Evolutionary conservation across 1,140 invertebrate species (phyloP).

Genomic region (Sitobion miscanthi): DNA sequence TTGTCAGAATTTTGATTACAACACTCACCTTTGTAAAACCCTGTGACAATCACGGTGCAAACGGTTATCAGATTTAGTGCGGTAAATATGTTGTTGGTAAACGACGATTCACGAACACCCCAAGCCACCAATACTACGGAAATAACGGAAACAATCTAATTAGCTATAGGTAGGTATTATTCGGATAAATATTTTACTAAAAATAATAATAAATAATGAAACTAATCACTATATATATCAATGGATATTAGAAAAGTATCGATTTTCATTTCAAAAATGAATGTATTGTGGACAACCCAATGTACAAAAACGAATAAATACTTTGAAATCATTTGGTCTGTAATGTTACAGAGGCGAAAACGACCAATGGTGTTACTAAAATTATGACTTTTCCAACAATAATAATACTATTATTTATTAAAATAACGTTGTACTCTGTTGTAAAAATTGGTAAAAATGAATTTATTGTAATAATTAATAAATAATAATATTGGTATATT

Average conservation of each 20-base stretch:
- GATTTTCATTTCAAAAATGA: too few relatives aligned
- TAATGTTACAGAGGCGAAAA: not conserved
- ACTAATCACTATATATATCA: not conserved
- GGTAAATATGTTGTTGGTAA: constrained; percentile 91
- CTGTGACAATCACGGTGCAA: constrained; percentile 80
- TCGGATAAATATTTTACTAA: not conserved
- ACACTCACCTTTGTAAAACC: constrained; percentile 78
- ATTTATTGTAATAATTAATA: too few relatives aligned
- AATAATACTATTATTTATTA: not conserved
- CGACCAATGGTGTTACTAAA: too few relatives aligned
- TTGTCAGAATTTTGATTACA: not conserved
- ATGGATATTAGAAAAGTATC: too few relatives aligned
- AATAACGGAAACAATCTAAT: constrained; percentile 47
- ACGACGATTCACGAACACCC: constrained; percentile 88
- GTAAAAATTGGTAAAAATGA: not conserved
- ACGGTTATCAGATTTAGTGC: constrained; percentile 84
- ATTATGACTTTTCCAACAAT: too few relatives aligned
- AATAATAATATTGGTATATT: not conserved
- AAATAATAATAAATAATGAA: too few relatives aligned
- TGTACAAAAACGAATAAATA: not conserved
- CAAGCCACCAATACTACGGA: constrained; percentile 72
- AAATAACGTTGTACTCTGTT: not conserved
- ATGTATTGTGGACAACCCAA: too few relatives aligned
- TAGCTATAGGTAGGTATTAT: not conserved
- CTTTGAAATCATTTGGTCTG: not conserved